These are phyloP conservation scores for Drosophila recens DNA, from an alignment of 2,888 invertebrate genomes.

Conservation along the genomic window DNA sequence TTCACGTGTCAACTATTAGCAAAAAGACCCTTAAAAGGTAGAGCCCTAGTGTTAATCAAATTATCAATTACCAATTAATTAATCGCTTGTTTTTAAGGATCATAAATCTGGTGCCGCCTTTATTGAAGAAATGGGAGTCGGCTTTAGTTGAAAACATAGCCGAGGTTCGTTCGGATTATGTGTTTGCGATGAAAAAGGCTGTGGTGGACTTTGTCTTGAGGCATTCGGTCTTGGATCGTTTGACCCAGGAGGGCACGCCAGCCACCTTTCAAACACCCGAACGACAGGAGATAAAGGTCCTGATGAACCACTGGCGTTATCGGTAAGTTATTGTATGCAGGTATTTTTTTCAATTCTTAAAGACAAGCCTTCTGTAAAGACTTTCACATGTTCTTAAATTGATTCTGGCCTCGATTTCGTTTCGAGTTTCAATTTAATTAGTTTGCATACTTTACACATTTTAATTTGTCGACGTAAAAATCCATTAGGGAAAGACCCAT, in stretches of 20 bases:
- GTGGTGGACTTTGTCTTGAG: constrained; percentile 96
- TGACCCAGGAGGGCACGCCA: constrained; percentile 63
- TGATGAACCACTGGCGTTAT: constrained; percentile 90
- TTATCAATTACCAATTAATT: neutral
- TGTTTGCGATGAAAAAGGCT: constrained; percentile 95
- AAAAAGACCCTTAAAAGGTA: constrained; percentile 89
- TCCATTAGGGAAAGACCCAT: too few species aligned
- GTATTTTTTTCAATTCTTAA: too few species aligned
- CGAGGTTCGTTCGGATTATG: constrained; percentile 94
- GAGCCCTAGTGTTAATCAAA: neutral
- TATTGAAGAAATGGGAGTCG: constrained; percentile 88
- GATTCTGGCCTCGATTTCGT: too few species aligned
- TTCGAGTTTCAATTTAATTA: too few species aligned
- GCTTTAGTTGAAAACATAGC: constrained; percentile 88
- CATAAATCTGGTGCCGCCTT: constrained; percentile 88
- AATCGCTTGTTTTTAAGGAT: constrained; percentile 85
- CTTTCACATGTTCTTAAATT: too few species aligned
- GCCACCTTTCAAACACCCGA: constrained; percentile 65
- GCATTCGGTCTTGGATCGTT: constrained; percentile 87
- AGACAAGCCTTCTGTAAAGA: too few species aligned
- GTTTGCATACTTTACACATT: too few species aligned
- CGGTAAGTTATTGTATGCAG: too few species aligned
- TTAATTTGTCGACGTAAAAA: too few species aligned
- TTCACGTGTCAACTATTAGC: constrained; percentile 94
- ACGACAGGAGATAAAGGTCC: constrained; percentile 87